Evolutionary conservation across 2,888 invertebrate species (phyloP).

Genomic region (Microctonus aethiopoides): DNA sequence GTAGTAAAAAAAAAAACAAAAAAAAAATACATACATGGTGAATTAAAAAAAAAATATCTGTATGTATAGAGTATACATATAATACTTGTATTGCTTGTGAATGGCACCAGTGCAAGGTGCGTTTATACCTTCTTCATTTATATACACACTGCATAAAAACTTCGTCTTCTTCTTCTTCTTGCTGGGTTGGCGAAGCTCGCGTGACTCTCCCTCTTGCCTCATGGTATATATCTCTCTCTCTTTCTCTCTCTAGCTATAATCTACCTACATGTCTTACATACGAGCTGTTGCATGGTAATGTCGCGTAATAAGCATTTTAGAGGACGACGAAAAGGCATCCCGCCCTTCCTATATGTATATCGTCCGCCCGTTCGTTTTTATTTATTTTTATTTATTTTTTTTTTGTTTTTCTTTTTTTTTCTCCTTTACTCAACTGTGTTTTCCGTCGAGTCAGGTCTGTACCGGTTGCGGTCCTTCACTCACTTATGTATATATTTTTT

Average conservation of each 20-base stretch:
- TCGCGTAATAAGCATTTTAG: constrained; percentile 60
- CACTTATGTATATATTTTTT: background rate
- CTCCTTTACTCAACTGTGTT: constrained; percentile 12
- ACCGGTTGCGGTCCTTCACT: background rate
- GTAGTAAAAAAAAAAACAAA: background rate
- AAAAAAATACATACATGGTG: background rate
- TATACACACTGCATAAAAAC: background rate
- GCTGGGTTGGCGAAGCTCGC: constrained; percentile 11
- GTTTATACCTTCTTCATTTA: background rate
- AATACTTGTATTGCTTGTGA: constrained; percentile 11
- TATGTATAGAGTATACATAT: background rate
- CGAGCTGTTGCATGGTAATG: constrained; percentile 35
- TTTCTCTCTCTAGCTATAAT: too few relatives aligned
- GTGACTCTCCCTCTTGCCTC: constrained; percentile 26
- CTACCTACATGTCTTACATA: constrained; percentile 21
- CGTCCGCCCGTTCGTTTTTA: constrained; percentile 39
- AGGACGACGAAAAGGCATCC: constrained; percentile 52
- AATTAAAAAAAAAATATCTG: background rate
- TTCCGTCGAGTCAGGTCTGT: constrained; percentile 35
- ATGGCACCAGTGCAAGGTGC: constrained; percentile 21
- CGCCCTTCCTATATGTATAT: constrained; percentile 33
- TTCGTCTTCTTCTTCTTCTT: background rate
- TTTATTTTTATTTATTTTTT: constrained; percentile 27
- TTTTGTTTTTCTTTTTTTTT: constrained; percentile 11
- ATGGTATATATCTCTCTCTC: too few relatives aligned